Base-by-base conservation (phyloP, 2,797 vertebrate species). In the Antennarius maculatus region DNA sequence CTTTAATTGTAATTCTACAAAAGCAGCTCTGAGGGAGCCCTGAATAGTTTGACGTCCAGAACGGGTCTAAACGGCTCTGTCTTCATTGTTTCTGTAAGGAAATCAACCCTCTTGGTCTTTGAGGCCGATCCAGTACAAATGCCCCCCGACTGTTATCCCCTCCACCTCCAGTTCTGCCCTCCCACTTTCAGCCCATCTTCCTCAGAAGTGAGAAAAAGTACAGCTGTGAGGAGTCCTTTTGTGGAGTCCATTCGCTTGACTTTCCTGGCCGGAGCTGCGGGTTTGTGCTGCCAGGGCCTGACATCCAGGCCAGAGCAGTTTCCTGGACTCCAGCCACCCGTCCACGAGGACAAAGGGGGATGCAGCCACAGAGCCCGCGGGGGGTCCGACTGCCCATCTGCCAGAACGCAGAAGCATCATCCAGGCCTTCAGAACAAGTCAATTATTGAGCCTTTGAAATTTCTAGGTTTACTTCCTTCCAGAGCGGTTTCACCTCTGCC, bases 201-300 rank as follows among this genome's bases (percentile, higher is more conserved):
- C 74, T 89, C 7, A 84, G 85, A 85, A 85, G 65, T 80, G 76
- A 91, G 85, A 86, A 75, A 85, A 90, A 76, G 79, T 84, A 84
- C 90, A 91, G 91, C 90, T 92, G 88, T 82, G 84, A 79, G 67
- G 76, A 88, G 74, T 90, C 86, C 86, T 86, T 75, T 76, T 80
- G 81, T 88, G 86, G 90, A 89, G 89, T 82, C 91, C 88, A 88
- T 92, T 91, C 83, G 86, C 79, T 88, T 77, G 74, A 79, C 82
- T 91, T 89, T 87, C 83, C 86, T 88, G 81, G 85, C 85, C 67
- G 73, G 75, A 58, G 76, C 71, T 63, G 51, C 79, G 66, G 71
- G 74, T 82, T 67, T 84, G 61, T 67, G 67, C 77, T 86, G 80
- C 89, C 88, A 86, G 84, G 57, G 56, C 39, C 31, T 39, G 72